Conservation (phyloP, 2,113 vertebrate genomes). For the Odobenus rosmarus region DNA sequence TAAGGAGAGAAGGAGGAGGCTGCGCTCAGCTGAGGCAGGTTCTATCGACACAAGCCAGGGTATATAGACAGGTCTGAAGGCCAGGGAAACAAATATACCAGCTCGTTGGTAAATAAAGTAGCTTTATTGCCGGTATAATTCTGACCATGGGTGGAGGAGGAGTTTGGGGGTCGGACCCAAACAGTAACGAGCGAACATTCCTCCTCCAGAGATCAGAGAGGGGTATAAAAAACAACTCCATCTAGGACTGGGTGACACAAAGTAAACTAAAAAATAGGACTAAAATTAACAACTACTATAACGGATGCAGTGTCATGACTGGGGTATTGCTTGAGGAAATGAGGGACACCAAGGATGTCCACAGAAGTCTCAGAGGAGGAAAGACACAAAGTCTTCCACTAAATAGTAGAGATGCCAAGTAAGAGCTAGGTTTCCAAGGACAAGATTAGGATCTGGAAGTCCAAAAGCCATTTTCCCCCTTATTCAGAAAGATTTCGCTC, state of each 20-base stretch:
- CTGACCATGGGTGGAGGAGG: neutral
- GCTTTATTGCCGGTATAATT: neutral
- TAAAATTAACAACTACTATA: no score
- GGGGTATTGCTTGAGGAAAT: neutral
- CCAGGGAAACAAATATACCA: neutral
- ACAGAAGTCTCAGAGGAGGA: neutral
- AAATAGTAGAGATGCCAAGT: neutral
- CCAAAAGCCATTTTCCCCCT: neutral
- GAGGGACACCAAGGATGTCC: neutral
- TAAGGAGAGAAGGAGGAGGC: neutral
- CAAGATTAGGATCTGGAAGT: neutral
- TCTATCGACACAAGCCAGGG: neutral
- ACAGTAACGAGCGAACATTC: neutral
- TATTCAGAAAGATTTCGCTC: neutral
- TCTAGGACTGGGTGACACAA: neutral
- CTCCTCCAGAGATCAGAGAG: neutral
- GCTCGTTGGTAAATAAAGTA: conserved; percentile 51
- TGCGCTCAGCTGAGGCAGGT: neutral
- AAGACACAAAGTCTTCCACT: neutral
- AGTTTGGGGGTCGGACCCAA: neutral
- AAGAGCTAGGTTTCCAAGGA: neutral
- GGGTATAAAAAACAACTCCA: neutral
- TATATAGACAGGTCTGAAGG: neutral
- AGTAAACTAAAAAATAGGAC: neutral
- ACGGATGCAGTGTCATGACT: accelerated